Base-by-base conservation (phyloP, 2,888 invertebrate genomes). In the Pelosia muscerda region DNA sequence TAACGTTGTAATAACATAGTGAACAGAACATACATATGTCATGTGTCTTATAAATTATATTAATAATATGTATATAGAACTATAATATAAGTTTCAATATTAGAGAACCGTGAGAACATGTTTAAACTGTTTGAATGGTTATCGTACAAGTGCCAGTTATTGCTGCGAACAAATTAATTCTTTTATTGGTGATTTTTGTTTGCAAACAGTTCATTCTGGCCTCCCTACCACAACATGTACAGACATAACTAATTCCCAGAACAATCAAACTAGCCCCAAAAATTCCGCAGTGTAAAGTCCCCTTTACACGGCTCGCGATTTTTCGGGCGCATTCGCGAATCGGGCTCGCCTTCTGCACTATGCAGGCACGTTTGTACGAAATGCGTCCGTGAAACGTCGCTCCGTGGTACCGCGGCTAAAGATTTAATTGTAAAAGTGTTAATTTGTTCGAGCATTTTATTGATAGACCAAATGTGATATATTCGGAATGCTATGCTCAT, bases 401-500 rank as follows among this genome's bases (percentile, higher is more conserved):
- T n/a, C n/a, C 15, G n/a, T 49, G n/a, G n/a, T n/a, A 49, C 49
- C n/a, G n/a, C 9, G n/a, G n/a, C n/a, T n/a, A n/a, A 15, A 42
- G 3, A 38, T 38, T 38, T 38, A 4, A 42, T 63, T 22, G 11
- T 22, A 23, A 57, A 67, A 60, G 69, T 64, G 13, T 71, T 68
- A 68, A 72, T 78, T 72, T 72, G 63, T 28, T 11, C 63, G 55
- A 76, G 67, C 55, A 34, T 56, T 68, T 65, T 68, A 68, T 71
- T 70, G 60, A 70, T 78, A 62, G 68, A 72, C 67, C 63, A 74
- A 78, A 78, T 78, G 78, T 78, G 79, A 78, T 78, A 78, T 74
- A 66, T 72, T 63, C 23, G 28, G 9, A 65, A 74, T 76, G 65
- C 72, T 68, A 63, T 74, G 70, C 66, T 66, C 66, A 66, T 62